phyloP scores from a whole-genome alignment of 92 coral and sea anemone genomes.

The Heliopora coerulea region DNA sequence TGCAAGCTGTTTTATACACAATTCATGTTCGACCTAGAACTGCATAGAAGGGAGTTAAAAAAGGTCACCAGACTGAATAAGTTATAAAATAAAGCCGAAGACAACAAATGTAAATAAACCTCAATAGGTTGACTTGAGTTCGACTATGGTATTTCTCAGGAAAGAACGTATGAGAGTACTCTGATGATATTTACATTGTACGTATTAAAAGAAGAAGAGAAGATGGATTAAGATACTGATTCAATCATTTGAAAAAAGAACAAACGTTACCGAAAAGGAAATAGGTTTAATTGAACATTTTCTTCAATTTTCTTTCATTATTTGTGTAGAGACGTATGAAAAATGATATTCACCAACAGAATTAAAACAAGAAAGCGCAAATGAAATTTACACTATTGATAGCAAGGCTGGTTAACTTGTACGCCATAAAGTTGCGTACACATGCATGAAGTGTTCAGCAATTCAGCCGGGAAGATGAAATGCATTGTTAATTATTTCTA shows the following conservation, averaged over 20 bases:
- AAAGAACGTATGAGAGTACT: not conserved
- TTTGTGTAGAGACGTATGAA: not conserved
- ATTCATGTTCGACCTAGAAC: too few relatives aligned
- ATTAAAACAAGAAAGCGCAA: too few relatives aligned
- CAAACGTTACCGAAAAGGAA: slow-evolving; percentile 24
- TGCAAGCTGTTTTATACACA: too few relatives aligned
- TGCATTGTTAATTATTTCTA: not conserved
- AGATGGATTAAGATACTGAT: not conserved
- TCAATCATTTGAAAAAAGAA: not conserved
- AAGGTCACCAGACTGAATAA: too few relatives aligned
- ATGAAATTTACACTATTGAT: too few relatives aligned
- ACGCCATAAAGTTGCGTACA: too few relatives aligned
- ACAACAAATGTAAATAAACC: not conserved
- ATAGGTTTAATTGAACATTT: not conserved
- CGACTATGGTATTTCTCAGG: not conserved
- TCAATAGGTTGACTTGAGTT: not conserved
- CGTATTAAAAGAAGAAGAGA: not conserved
- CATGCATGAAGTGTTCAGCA: too few relatives aligned
- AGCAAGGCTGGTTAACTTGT: too few relatives aligned
- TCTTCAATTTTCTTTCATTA: not conserved
- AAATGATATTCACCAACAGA: too few relatives aligned
- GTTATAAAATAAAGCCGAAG: too few relatives aligned
- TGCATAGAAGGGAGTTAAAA: too few relatives aligned
- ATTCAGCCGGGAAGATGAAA: not conserved
- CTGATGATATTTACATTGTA: not conserved